phyloP scores from a whole-genome alignment of 2,113 vertebrate genomes.

The Microtus pennsylvanicus region DNA sequence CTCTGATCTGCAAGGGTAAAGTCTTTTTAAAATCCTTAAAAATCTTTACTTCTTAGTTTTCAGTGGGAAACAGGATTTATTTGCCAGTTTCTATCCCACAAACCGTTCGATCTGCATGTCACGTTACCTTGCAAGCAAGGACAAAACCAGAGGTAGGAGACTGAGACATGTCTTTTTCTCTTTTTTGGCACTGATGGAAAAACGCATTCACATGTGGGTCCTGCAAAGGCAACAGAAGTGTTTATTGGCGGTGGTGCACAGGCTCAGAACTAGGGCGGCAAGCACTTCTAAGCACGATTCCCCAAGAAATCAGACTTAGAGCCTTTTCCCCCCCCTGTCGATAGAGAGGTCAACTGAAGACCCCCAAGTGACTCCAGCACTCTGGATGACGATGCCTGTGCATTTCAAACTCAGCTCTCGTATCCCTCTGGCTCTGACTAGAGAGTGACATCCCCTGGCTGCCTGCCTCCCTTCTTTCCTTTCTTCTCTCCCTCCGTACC shows the following conservation, averaged over 20 bases:
- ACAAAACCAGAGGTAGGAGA: slow-evolving; percentile 95
- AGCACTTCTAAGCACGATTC: background rate
- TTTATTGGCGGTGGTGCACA: background rate
- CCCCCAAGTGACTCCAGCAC: background rate
- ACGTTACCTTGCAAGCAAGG: slow-evolving; percentile 94
- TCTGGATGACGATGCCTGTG: background rate
- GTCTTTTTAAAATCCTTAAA: background rate
- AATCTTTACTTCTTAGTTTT: background rate
- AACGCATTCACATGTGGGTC: slow-evolving; percentile 96
- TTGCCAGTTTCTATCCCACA: background rate
- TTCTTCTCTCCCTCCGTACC: background rate
- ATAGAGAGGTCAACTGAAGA: rapidly evolving
- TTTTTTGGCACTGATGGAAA: slow-evolving; percentile 98
- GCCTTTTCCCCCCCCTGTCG: background rate
- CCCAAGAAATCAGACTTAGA: background rate
- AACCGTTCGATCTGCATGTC: background rate
- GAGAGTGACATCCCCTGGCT: background rate
- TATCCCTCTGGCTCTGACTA: background rate
- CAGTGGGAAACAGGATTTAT: background rate
- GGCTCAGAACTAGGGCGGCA: background rate
- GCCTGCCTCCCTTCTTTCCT: background rate
- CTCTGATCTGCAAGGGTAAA: background rate
- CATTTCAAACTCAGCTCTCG: background rate
- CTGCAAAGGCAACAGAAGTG: slow-evolving; percentile 84
- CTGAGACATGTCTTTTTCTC: slow-evolving; percentile 93